Percentiles rank a stretch among this genome's conserved stretches.
These are phyloP conservation scores for Thymelicus lineola DNA, from an alignment of 2,888 invertebrate genomes.

Conservation along the genomic window DNA sequence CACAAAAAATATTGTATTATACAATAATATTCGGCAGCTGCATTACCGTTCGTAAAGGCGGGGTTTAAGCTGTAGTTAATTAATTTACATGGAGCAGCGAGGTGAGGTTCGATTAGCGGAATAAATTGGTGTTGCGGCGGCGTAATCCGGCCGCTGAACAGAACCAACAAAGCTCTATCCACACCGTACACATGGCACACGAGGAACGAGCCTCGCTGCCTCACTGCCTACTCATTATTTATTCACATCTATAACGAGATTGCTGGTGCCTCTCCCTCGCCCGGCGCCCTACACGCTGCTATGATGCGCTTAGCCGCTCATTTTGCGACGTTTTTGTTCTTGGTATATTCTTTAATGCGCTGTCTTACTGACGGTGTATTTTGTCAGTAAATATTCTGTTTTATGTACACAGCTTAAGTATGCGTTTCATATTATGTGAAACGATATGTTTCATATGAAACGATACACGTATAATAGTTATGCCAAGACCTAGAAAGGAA, in stretches of 20 bases:
- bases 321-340: slow-evolving; percentile 68
- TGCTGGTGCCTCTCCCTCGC: slow-evolving; percentile 69
- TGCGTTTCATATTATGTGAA: background rate
- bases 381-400: background rate
- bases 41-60: slow-evolving; percentile 40
- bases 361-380: background rate
- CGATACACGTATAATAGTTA: background rate
- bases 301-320: slow-evolving; percentile 60
- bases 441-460: background rate
- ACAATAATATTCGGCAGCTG: background rate
- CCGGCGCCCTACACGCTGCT: slow-evolving; percentile 18
- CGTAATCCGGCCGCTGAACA: slow-evolving; percentile 68
- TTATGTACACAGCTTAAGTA: background rate
- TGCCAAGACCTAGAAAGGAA: slow-evolving; percentile 12
- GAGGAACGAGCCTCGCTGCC: slow-evolving; percentile 49
- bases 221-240: slow-evolving; percentile 82
- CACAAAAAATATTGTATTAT: too few relatives aligned
- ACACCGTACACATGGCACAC: slow-evolving; percentile 38
- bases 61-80: slow-evolving; percentile 74
- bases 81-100: slow-evolving; percentile 72
- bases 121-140: slow-evolving; percentile 76
- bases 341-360: slow-evolving; percentile 38
- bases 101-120: slow-evolving; percentile 78
- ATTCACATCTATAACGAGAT: slow-evolving; percentile 83
- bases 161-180: slow-evolving; percentile 76